These are phyloP conservation scores for Calcarius ornatus DNA, from an alignment of 2,113 vertebrate genomes.

Conservation along the genomic window DNA sequence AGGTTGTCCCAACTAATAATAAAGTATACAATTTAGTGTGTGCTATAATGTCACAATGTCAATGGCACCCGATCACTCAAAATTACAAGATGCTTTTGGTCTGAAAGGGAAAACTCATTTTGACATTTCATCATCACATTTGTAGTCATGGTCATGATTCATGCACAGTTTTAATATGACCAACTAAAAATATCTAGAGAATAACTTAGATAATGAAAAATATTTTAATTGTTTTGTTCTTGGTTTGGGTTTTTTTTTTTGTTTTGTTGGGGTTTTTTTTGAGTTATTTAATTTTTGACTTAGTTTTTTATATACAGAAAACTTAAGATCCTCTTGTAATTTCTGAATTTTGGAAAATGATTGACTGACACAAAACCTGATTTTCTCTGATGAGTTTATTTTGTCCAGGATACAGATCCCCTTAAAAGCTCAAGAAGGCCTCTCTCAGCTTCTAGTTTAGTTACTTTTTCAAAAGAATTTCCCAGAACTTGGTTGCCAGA, in stretches of 20 bases:
- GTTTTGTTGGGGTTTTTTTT: not conserved
- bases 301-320: not conserved
- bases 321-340: not conserved
- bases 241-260: not conserved
- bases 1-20: not conserved
- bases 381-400: not conserved
- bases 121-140: not conserved
- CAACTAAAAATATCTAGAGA: not conserved
- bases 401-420: not conserved
- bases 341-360: not conserved
- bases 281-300: not conserved
- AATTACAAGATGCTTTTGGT: not conserved
- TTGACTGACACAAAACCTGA: not conserved
- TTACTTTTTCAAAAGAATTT: constrained; percentile 54
- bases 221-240: not conserved
- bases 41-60: not conserved
- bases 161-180: not conserved
- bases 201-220: not conserved
- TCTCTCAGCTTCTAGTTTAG: not conserved
- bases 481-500: constrained; percentile 22
- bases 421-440: not conserved
- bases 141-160: not conserved
- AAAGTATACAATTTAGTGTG: not conserved
- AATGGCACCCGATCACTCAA: not conserved
- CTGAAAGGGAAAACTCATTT: not conserved